Evolutionary conservation across 2,797 vertebrate species (phyloP), one percentile per base, ranked within the genome.

Genomic region (Ctenopoma multispine): DNA sequence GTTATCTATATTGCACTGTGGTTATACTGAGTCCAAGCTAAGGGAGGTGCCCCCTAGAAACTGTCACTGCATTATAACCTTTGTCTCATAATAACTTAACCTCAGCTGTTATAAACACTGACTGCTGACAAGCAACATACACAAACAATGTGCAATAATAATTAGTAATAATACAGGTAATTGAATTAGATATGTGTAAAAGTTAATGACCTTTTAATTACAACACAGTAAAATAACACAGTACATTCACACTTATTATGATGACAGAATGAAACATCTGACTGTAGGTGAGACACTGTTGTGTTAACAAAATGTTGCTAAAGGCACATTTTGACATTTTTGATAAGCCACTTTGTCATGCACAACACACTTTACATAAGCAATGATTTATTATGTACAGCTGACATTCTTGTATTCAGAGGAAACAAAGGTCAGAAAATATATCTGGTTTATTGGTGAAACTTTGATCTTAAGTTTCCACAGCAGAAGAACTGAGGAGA

Each of bases 361-460:
- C n/a, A 44, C 29, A 63, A 44, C 24, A 63, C 4, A 65, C 6
- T 24, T 1, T 1, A 63, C 20, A 69, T 56, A 54, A 44, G 12
- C 8, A 7, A 34, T 21, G 20, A 66, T 72, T 0, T 29, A 67
- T 59, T 40, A 57, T 20, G 46, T 31, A 18, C 53, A 18, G 59
- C 43, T 43, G 60, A 20, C 17, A 12, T 24, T 21, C 18, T 55
- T 50, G 21, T 36, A 29, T 63, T 55, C 62, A 15, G 54, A 70
- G 3, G 69, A 75, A 75, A 24, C 89, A 92, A 94, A 92, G 92
- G 89, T 90, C 79, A 64, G 48, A n/a, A 69, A 79, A 59, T 66
- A 58, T 53, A 13, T 68, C 64, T 48, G 38, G 31, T 91, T 90
- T 90, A 91, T 83, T 50, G 80, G 7, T 40, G 59, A 80, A 84